Base-by-base conservation (phyloP, 1,140 invertebrate genomes). In the Acyrthosiphon pisum region DNA sequence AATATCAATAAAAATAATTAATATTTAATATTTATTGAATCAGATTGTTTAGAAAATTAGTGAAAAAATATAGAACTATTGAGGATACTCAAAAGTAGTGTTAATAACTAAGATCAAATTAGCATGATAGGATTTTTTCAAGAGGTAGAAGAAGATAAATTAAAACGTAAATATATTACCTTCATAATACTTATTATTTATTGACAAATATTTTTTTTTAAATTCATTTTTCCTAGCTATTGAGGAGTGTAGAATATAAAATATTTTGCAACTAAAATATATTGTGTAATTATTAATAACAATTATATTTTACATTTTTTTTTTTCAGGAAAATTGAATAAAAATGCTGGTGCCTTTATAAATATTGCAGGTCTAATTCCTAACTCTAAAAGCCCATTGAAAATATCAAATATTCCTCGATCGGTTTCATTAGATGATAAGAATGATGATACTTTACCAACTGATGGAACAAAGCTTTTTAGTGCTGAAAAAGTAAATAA, bases 401-500 rank as follows among this genome's bases (percentile, higher is more conserved):
- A 93, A 44, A 44, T 30, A 93, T 83, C 91, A 7, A 22, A 92
- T 30, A 83, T 50, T 83, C 18, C 37, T 90, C 88, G 37, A 60
- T 92, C 90, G 8, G 76, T 26, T 53, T 53, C 76, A 22, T 35
- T 83, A 30, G 81, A 93, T 53, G 90, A 92, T 50, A 56, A 84
- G 6, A 93, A 93, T 92, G 41, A 68, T 76, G 89, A 76, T 18
- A 6, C 30, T n/a, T 93, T 93, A 93, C 81, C 81, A 20, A 86
- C 41, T 86, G 18, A 26, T 86, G 91, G 81, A 44, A 50, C 81
- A 37, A 93, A 93, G 6, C 81, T 93, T 41, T 93, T 84, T 56
- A 93, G 91, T 86, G 81, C 35, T 93, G 91, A 83, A 93, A 93
- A 86, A 86, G 91, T 93, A 93, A 86, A 86, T 37, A 68, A 50